These are phyloP conservation scores for Acanthaster planci DNA, from an alignment of 35 echinoderm and acorn worm species.

Conservation along the genomic window DNA sequence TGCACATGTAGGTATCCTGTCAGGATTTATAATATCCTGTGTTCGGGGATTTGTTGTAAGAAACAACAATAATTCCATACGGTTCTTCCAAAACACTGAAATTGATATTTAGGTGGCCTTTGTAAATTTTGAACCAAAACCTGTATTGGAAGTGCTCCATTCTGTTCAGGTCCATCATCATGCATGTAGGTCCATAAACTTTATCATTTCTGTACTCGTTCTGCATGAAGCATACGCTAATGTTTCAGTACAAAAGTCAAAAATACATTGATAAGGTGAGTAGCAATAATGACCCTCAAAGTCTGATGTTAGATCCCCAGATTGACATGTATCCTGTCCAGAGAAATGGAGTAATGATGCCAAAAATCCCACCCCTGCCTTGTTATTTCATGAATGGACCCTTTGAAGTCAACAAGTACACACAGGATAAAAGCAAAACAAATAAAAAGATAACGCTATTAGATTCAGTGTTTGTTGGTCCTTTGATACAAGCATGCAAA, in stretches of 20 bases:
- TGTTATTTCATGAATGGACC: constrained; percentile 21
- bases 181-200: no score
- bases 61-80: no score
- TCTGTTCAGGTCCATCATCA: no score
- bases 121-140: no score
- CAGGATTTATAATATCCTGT: no score
- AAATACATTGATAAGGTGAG: neutral
- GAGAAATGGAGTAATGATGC: constrained; percentile 1
- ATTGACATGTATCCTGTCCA: neutral
- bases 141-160: no score
- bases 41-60: no score
- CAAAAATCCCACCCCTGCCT: neutral
- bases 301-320: neutral
- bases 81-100: no score
- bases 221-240: no score
- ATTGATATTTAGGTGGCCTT: no score
- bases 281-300: neutral
- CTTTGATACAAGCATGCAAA: neutral
- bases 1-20: no score
- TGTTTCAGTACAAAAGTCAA: neutral
- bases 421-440: neutral
- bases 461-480: neutral
- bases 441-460: neutral
- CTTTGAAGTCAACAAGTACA: neutral
- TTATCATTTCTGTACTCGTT: no score